A percentile compares a stretch with the other conserved stretches of the same genome.
These are phyloP conservation scores for Caenorhabditis doughertyi DNA, from an alignment of 2,888 invertebrate genomes.

Conservation along the genomic window DNA sequence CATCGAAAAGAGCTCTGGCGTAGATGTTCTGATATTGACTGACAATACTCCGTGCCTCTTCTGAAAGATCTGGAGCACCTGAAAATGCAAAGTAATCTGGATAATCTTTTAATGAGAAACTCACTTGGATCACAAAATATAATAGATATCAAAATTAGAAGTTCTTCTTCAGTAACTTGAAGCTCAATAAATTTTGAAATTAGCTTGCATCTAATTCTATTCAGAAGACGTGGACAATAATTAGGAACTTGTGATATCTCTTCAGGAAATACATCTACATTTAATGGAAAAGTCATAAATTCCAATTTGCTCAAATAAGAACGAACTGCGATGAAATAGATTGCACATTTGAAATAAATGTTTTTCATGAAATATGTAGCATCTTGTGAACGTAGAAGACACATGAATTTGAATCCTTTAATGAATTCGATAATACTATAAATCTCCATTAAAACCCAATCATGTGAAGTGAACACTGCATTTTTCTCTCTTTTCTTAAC, in stretches of 20 bases:
- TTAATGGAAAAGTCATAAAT: slow-evolving; percentile 7
- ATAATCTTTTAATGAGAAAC: background rate
- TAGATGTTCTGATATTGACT: slow-evolving; percentile 11
- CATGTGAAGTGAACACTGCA: slow-evolving; percentile 21
- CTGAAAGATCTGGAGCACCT: background rate
- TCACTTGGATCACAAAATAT: slow-evolving; percentile 21
- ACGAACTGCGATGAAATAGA: slow-evolving; percentile 14
- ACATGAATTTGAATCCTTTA: slow-evolving; percentile 1
- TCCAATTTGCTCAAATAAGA: background rate
- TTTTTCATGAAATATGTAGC: background rate
- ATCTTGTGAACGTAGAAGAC: background rate
- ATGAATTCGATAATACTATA: slow-evolving; percentile 14
- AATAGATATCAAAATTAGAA: background rate
- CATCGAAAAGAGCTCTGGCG: background rate
- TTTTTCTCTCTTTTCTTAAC: background rate
- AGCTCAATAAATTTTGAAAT: slow-evolving; percentile 17
- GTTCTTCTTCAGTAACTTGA: slow-evolving; percentile 11
- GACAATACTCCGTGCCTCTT: background rate
- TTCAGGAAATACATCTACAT: slow-evolving; percentile 23
- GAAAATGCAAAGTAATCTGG: background rate
- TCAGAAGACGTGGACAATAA: slow-evolving; percentile 1
- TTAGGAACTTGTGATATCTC: slow-evolving; percentile 16
- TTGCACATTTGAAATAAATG: slow-evolving; percentile 11
- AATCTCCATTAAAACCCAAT: slow-evolving; percentile 26
- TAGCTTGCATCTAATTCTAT: slow-evolving; percentile 5